Evolutionary conservation across 2,797 vertebrate species (phyloP).

Genomic region (Anguilla pacifica): DNA sequence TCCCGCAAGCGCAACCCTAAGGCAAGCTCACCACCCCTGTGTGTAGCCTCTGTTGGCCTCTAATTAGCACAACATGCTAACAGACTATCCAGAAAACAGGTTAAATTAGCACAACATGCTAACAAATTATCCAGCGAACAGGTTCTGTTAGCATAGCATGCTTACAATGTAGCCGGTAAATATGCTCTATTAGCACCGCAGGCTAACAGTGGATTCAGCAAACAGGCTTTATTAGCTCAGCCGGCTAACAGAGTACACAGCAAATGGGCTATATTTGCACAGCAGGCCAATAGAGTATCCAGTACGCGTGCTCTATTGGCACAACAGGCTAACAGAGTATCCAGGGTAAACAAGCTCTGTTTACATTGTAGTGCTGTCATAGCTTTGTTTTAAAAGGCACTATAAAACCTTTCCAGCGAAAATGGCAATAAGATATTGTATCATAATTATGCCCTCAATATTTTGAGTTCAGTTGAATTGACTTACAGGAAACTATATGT

Average conservation of each 20-base stretch:
- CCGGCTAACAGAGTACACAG: not conserved
- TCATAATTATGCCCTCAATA: too few relatives aligned
- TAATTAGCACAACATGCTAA: not conserved
- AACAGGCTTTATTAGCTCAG: not conserved
- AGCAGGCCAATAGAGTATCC: too few relatives aligned
- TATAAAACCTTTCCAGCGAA: not conserved
- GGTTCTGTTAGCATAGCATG: not conserved
- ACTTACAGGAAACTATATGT: not conserved
- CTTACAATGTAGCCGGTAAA: not conserved
- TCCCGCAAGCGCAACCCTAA: slow-evolving; percentile 94
- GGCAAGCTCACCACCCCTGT: slow-evolving; percentile 64
- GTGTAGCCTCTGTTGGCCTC: not conserved
- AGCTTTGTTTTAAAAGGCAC: not conserved
- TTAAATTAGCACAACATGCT: not conserved
- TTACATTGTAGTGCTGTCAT: not conserved
- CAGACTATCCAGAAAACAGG: not conserved
- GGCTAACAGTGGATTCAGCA: not conserved
- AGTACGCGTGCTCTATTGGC: too few relatives aligned
- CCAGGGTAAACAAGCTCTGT: too few relatives aligned
- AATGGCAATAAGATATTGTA: not conserved
- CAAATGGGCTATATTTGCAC: too few relatives aligned
- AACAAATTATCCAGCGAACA: not conserved
- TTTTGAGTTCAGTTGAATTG: too few relatives aligned
- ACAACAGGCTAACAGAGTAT: too few relatives aligned
- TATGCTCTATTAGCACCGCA: not conserved